Percentiles rank a stretch among this genome's conserved stretches.
Conservation (phyloP, 2,888 invertebrate genomes). For the Fragum whitleyi region DNA sequence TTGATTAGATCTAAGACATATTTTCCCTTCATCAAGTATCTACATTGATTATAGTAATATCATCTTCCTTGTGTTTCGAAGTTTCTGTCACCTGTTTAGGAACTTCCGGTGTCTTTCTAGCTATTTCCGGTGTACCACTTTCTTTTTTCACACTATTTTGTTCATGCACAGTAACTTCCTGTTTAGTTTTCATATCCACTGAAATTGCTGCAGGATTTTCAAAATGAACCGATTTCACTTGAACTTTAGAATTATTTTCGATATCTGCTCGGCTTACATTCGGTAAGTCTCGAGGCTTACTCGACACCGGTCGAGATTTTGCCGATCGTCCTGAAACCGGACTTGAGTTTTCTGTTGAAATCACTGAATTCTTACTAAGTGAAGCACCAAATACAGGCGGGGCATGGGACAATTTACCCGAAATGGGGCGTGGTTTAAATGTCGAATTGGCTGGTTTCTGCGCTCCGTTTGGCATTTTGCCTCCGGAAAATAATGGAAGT, state of each 20-base stretch:
- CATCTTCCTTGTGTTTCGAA: not conserved
- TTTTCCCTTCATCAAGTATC: constrained; percentile 16
- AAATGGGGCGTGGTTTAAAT: not conserved
- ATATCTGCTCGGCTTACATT: constrained; percentile 40
- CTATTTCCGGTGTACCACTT: constrained; percentile 12
- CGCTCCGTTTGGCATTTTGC: not conserved
- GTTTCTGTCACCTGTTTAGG: not conserved
- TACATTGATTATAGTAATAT: not conserved
- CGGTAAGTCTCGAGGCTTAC: constrained; percentile 35
- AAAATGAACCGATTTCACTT: constrained; percentile 45
- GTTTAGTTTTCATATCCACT: not conserved
- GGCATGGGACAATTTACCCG: not conserved
- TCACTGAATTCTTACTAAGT: not conserved
- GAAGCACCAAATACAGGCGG: not conserved
- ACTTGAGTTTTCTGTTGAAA: not conserved
- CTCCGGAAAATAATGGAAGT: constrained; percentile 33
- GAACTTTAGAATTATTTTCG: constrained; percentile 26
- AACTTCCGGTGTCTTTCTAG: not conserved
- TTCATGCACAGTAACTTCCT: not conserved
- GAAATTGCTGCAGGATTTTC: not conserved
- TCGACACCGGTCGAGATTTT: constrained; percentile 53
- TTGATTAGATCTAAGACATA: too few relatives aligned
- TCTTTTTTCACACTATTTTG: not conserved
- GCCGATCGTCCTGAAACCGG: constrained; percentile 23
- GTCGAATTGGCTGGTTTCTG: constrained; percentile 10